Evolutionary conservation across 92 coral and sea anemone genomes (phyloP), one percentile per base, ranked within the genome.

Genomic region (Porites rus): DNA sequence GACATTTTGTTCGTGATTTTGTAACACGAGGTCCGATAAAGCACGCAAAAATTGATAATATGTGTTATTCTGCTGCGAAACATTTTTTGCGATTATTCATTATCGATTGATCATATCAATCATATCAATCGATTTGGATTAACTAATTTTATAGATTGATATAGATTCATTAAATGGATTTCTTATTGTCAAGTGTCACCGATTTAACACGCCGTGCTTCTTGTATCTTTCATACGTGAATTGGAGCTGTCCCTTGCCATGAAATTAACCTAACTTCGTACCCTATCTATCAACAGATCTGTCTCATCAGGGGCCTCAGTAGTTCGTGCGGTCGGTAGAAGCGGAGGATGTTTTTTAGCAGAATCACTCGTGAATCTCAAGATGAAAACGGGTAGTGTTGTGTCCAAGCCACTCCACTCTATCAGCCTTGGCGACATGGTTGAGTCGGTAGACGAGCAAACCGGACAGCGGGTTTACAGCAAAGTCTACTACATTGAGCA

Each of bases 391-490:
- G 68, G 78, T 61, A 54, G 56, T 14, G 81, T 84, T 8, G 81
- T 43, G 64, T 69, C 53, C 62, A 84, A 19, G 71, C 84, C 79
- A 14, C 69, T 85, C 22, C 77, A 81, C 68, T 70, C 78, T 58
- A 31, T 85, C 50, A 76, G 71, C 19, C 89, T 85, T 18, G 89
- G 89, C 24, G 84, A 85, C 28, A 76, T 76, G 89, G 74, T 85
- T 46, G 89, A 85, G 89, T 85, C 89, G 10, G 83, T 85, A 51
- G 89, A 85, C 59, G 89, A 76, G 65, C 73, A 85, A 51, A 85
- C 84, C 66, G 89, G 89, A 14, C 70, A 51, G 63, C 89, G 79
- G 84, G 78, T 72, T 13, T 85, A 74, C 89, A 85, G 89, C 56
- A 76, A 65, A 69, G 84, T 85, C 58, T 85, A 85, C 76, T 85